These are phyloP conservation scores for Phocides pigmalion DNA, from an alignment of 1,140 invertebrate genomes.

Conservation along the genomic window DNA sequence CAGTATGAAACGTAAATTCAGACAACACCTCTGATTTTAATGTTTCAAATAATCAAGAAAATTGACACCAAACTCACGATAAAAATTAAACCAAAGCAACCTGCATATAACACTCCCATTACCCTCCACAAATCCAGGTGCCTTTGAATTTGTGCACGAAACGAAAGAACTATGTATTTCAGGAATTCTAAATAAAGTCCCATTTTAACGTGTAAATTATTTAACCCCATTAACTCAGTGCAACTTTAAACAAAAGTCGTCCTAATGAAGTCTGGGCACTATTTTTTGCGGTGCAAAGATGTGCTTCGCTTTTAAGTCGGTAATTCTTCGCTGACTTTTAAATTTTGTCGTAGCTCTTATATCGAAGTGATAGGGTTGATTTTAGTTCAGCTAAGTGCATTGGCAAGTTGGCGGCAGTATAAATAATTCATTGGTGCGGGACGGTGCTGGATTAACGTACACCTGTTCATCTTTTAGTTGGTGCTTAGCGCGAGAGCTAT, in stretches of 20 bases:
- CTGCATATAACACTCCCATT: no score
- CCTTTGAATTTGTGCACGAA: neutral
- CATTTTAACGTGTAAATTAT: conserved; percentile 32
- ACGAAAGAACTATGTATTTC: neutral
- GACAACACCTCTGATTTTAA: no score
- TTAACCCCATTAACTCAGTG: conserved; percentile 30
- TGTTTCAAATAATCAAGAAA: no score
- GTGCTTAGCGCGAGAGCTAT: conserved; percentile 29
- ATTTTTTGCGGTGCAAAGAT: conserved; percentile 32
- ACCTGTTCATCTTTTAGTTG: conserved; percentile 31
- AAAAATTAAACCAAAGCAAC: no score
- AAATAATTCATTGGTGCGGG: conserved; percentile 29
- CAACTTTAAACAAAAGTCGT: conserved; percentile 32
- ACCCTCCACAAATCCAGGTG: neutral
- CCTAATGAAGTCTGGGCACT: conserved; percentile 32
- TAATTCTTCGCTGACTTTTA: conserved; percentile 6
- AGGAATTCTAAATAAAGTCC: conserved; percentile 22
- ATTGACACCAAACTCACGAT: no score
- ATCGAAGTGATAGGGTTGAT: neutral
- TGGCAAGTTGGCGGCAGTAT: conserved; percentile 3
- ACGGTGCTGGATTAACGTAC: conserved; percentile 25
- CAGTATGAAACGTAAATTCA: no score
- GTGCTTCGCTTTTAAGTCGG: conserved; percentile 27
- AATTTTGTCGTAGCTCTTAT: conserved; percentile 1
- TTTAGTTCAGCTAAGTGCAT: neutral